These are phyloP conservation scores for Emmelina monodactyla DNA, from an alignment of 2,888 invertebrate genomes.

Conservation along the genomic window DNA sequence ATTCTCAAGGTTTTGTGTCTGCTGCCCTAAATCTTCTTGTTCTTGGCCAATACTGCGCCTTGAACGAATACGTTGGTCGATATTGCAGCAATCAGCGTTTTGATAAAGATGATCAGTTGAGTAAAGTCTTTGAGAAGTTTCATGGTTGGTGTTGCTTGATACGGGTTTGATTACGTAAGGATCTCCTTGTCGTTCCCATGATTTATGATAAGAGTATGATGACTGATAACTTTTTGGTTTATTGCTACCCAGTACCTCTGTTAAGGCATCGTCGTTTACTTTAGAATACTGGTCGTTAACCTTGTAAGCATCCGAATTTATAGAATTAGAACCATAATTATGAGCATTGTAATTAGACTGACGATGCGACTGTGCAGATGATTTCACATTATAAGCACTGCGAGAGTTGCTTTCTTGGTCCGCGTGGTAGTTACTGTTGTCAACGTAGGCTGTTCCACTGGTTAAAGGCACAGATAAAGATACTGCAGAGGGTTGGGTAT, in stretches of 20 bases:
- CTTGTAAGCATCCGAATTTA: constrained; percentile 19
- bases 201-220: constrained; percentile 57
- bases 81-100: constrained; percentile 23
- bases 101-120: constrained; percentile 25
- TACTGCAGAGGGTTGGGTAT: constrained; percentile 26
- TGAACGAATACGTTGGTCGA: constrained; percentile 25
- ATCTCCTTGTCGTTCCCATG: constrained; percentile 60
- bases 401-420: neutral
- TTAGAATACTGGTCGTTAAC: constrained; percentile 19
- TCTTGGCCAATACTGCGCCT: no score
- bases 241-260: constrained; percentile 24
- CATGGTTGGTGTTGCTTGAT: constrained; percentile 22
- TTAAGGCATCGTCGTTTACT: constrained; percentile 19
- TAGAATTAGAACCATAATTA: constrained; percentile 16
- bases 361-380: constrained; percentile 20
- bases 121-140: constrained; percentile 30
- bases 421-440: constrained; percentile 7
- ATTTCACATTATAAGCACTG: constrained; percentile 24
- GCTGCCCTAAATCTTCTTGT: no score
- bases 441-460: constrained; percentile 22
- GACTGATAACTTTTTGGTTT: constrained; percentile 56
- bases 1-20: neutral
- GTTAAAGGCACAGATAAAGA: constrained; percentile 22
- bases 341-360: constrained; percentile 25
- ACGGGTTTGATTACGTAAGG: constrained; percentile 53